Conservation (phyloP, 1,140 invertebrate species). For the Himalopsyche phryganea region DNA sequence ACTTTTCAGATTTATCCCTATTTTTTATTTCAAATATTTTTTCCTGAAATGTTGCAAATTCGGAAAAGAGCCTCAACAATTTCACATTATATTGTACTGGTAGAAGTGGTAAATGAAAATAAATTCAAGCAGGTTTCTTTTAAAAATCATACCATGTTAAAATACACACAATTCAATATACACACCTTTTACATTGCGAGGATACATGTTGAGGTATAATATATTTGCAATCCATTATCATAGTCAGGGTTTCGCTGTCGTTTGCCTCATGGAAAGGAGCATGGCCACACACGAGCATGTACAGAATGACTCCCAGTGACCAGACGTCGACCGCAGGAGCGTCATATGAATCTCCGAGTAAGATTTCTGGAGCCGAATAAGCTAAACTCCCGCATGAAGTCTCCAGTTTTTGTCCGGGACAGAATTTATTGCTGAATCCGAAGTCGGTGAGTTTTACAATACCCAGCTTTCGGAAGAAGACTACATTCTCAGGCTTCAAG, state of each 20-base stretch:
- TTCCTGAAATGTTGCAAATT: too few relatives aligned
- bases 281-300: constrained; percentile 96
- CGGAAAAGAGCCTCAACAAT: too few relatives aligned
- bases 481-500: constrained; percentile 98
- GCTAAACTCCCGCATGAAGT: constrained; percentile 99
- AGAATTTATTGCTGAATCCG: constrained; percentile 97
- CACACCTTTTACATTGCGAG: constrained; percentile 80
- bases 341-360: constrained; percentile 93
- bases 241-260: constrained; percentile 97
- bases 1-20: too few relatives aligned
- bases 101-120: too few relatives aligned
- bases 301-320: constrained; percentile 97
- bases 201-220: constrained; percentile 87
- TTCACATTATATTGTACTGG: too few relatives aligned
- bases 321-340: constrained; percentile 97
- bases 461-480: constrained; percentile 96
- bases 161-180: too few relatives aligned
- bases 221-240: constrained; percentile 99
- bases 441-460: constrained; percentile 99
- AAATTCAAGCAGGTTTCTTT: too few relatives aligned
- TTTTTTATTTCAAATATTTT: too few relatives aligned
- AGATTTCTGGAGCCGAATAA: constrained; percentile 98
- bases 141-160: too few relatives aligned
- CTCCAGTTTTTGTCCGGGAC: constrained; percentile 94
- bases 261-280: constrained; percentile 98